phyloP scores from a whole-genome alignment of 2,888 invertebrate species.

The Agriopis marginaria region DNA sequence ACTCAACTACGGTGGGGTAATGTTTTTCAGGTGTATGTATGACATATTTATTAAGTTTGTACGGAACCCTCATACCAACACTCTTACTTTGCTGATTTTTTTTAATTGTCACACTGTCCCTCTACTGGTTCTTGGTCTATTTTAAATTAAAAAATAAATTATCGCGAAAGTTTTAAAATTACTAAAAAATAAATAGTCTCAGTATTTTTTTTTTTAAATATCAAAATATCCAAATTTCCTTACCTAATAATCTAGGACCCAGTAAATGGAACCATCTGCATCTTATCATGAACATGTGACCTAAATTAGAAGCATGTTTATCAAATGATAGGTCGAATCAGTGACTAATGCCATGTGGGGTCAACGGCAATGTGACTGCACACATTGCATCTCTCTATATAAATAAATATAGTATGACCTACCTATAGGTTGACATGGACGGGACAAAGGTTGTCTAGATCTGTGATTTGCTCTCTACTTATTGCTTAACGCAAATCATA shows the following conservation, averaged over 20 bases:
- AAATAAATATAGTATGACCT: conserved; percentile 1
- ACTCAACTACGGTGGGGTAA: too few relatives aligned
- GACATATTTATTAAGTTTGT: too few relatives aligned
- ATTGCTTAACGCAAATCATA: background rate
- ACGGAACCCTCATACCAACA: too few relatives aligned
- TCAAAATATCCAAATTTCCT: background rate
- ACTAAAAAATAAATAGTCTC: too few relatives aligned
- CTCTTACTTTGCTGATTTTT: too few relatives aligned
- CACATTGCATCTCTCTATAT: conserved; percentile 8
- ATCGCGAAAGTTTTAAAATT: too few relatives aligned
- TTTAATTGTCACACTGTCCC: too few relatives aligned
- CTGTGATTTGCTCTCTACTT: background rate
- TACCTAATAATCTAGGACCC: background rate
- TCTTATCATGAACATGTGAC: conserved; percentile 23
- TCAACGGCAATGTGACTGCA: conserved; percentile 30
- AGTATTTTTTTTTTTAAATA: background rate
- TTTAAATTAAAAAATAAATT: too few relatives aligned
- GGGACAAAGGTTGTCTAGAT: background rate
- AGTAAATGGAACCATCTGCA: conserved; percentile 3
- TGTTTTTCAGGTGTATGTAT: too few relatives aligned
- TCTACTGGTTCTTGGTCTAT: too few relatives aligned
- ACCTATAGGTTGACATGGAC: background rate
- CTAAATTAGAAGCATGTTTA: conserved; percentile 34
- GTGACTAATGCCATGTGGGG: conserved; percentile 38
- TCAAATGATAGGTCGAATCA: conserved; percentile 33